phyloP scores from a whole-genome alignment of 2,888 invertebrate species.

The Chrysina gloriosa region DNA sequence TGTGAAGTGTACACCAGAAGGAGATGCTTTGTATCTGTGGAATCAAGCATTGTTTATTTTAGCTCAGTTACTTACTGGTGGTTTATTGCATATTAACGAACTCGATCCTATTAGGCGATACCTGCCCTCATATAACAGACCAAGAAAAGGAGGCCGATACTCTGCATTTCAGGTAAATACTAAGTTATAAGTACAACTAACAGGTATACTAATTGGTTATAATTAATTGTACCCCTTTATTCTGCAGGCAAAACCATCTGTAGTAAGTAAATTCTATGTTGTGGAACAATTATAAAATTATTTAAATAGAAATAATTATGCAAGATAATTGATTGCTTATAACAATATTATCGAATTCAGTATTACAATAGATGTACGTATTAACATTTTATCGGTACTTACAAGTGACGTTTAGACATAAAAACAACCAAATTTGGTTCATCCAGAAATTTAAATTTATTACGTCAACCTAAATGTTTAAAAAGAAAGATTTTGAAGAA shows the following conservation, averaged over 20 bases:
- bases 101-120: conserved; percentile 95
- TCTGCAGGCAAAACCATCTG: conserved; percentile 71
- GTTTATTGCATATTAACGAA: conserved; percentile 92
- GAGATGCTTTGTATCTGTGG: conserved; percentile 85
- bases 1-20: conserved; percentile 60
- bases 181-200: not conserved
- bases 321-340: conserved; percentile 5
- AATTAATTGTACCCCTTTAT: conserved; percentile 45
- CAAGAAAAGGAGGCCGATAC: conserved; percentile 90
- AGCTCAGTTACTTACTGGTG: conserved; percentile 89
- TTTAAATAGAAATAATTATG: conserved; percentile 5
- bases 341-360: too few relatives aligned
- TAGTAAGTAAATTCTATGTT: conserved; percentile 64
- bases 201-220: not conserved
- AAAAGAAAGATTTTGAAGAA: too few relatives aligned
- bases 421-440: too few relatives aligned
- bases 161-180: conserved; percentile 93
- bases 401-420: too few relatives aligned
- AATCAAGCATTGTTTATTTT: conserved; percentile 97
- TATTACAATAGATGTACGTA: too few relatives aligned
- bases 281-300: conserved; percentile 3
- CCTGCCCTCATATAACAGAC: conserved; percentile 95
- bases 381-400: too few relatives aligned
- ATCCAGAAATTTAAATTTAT: too few relatives aligned
- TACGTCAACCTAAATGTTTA: too few relatives aligned